These are phyloP conservation scores for Acheta domesticus DNA, from an alignment of 2,888 invertebrate genomes.

Conservation along the genomic window DNA sequence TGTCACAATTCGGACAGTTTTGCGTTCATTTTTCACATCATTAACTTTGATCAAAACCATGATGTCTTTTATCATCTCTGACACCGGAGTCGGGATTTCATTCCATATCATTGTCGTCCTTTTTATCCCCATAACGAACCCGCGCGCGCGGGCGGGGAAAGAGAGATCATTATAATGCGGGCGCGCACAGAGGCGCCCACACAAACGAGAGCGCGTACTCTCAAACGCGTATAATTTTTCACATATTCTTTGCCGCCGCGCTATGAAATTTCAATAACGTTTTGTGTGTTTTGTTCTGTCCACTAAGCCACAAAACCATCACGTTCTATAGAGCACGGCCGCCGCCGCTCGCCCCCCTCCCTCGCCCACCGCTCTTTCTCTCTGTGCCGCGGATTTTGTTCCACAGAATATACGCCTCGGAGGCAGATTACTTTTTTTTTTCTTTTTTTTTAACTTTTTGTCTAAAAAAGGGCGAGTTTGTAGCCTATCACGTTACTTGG, in stretches of 20 bases:
- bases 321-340: background rate
- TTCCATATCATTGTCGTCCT: conserved; percentile 18
- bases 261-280: conserved; percentile 18
- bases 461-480: background rate
- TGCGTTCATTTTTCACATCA: conserved; percentile 18
- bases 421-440: background rate
- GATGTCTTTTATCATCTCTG: conserved; percentile 18
- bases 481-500: background rate
- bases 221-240: conserved; percentile 18
- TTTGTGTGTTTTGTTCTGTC: conserved; percentile 18
- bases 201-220: background rate
- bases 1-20: conserved; percentile 9
- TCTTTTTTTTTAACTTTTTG: background rate
- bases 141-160: background rate
- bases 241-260: conserved; percentile 1
- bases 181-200: background rate
- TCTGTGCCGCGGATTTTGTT: background rate
- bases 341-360: background rate
- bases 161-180: conserved; percentile 7
- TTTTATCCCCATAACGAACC: conserved; percentile 9
- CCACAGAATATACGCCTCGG: conserved; percentile 1
- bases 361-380: background rate
- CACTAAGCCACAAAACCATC: conserved; percentile 18
- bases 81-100: conserved; percentile 18
- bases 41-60: conserved; percentile 18